Evolutionary conservation across 2,113 vertebrate genomes (phyloP), one percentile per base, ranked within the genome.

Genomic region (Puntigrus tetrazona): DNA sequence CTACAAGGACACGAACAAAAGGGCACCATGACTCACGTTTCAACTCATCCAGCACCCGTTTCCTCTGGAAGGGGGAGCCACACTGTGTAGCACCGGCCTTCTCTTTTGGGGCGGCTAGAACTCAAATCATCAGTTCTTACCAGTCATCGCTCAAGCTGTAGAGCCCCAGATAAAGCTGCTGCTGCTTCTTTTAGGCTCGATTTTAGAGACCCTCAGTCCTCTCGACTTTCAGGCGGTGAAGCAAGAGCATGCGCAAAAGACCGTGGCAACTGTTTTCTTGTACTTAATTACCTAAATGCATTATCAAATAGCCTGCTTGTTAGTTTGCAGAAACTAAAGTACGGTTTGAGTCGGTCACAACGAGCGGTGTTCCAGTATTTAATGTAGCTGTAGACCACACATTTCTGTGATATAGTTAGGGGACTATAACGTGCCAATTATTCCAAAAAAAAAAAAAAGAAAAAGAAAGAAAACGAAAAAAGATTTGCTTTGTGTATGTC

Each of bases 401-500:
- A 94, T 88, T 94, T 94, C 89, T 92, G 93, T 94, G 90, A 95
- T 92, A 91, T 91, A 93, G 92, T 94, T 96, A 95, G 92, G 92
- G 89, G 95, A 95, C 93, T 92, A 94, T 89, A 96, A 96, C 92
- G 97, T 99, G 97, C 97, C 97, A 98, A 98, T 94, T 96, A 95
- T 95, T 92, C n/a, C n/a, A 89, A 85, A 87, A 95, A 97, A 8
- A 77, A 93, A 77, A 76, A 77, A 18, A 34, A 55, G 11, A 52
- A 50, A 52, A n/a, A n/a, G n/a, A n/a, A n/a, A n/a, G n/a, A 41
- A 8, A 41, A 41, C 5, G 20, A 77, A 52, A 89, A 89, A 90
- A 92, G 77, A 90, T 91, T 92, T 93, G 94, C 96, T 97, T 95
- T 95, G 93, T 97, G 95, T 95, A 95, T 96, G 95, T 95, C 92